Evolutionary conservation across 2,113 vertebrate species (phyloP).

Genomic region (Pogona vitticeps): DNA sequence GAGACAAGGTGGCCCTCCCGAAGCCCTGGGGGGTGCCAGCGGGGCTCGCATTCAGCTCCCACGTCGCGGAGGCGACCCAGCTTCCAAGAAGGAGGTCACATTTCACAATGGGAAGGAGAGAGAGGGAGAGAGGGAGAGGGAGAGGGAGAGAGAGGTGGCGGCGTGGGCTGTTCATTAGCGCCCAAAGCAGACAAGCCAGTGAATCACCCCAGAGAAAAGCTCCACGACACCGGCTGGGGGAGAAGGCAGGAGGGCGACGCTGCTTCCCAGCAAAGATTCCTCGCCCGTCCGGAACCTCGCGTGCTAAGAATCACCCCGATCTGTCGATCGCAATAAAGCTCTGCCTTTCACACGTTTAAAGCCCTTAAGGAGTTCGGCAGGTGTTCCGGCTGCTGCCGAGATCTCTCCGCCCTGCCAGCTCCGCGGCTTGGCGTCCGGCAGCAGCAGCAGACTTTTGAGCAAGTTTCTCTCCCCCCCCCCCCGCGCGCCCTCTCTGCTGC

Average conservation of each 20-base stretch:
- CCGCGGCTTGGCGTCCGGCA: neutral
- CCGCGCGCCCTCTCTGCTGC: too few relatives aligned
- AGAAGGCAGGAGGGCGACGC: too few relatives aligned
- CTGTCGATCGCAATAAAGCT: too few relatives aligned
- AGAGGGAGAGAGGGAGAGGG: neutral
- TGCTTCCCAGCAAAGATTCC: neutral
- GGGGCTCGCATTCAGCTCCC: neutral
- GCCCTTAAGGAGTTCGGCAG: neutral
- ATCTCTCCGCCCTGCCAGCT: too few relatives aligned
- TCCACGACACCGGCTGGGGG: neutral
- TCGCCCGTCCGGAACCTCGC: neutral
- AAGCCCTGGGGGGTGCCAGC: neutral
- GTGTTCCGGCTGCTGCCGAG: neutral
- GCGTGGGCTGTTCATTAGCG: neutral
- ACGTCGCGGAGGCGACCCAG: neutral
- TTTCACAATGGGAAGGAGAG: neutral
- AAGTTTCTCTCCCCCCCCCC: too few relatives aligned
- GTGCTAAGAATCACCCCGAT: too few relatives aligned
- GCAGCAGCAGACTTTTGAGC: too few relatives aligned
- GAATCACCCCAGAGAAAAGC: too few relatives aligned
- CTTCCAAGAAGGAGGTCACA: constrained; percentile 14
- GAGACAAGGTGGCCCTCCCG: neutral
- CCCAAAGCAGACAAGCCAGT: neutral
- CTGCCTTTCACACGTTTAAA: too few relatives aligned
- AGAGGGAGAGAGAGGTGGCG: too few relatives aligned